Evolutionary conservation across 2,113 vertebrate genomes (phyloP).

Genomic region (Natator depressus): DNA sequence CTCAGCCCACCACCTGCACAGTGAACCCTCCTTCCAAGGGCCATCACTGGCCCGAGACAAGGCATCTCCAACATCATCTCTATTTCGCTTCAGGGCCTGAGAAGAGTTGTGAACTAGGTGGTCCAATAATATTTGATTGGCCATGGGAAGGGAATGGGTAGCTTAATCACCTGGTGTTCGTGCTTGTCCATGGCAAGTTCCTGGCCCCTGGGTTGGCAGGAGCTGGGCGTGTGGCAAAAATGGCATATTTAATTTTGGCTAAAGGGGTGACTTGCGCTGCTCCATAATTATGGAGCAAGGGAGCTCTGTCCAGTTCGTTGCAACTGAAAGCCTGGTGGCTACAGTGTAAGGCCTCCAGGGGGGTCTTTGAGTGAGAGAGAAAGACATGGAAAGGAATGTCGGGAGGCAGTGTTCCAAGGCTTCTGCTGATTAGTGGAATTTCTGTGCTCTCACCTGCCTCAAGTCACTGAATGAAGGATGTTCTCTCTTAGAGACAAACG

Average conservation of each 20-base stretch:
- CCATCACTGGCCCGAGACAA: neutral
- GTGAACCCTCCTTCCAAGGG: neutral
- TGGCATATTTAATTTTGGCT: neutral
- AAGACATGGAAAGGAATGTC: neutral
- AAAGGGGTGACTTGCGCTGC: neutral
- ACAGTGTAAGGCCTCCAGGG: neutral
- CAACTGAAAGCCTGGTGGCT: neutral
- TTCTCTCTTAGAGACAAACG: neutral
- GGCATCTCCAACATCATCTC: neutral
- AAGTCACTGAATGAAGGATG: neutral
- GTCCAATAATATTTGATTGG: neutral
- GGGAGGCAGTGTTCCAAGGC: neutral
- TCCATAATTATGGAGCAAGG: neutral
- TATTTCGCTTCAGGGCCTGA: neutral
- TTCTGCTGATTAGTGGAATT: neutral
- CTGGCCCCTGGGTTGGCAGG: neutral
- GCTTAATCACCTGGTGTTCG: neutral
- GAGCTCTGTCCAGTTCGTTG: neutral
- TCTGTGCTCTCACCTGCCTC: neutral
- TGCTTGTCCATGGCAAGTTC: neutral
- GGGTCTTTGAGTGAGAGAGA: neutral
- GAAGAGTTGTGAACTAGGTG: neutral
- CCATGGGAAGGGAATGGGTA: neutral
- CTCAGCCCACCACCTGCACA: neutral
- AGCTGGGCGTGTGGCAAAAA: neutral